Conservation (phyloP, 2,113 vertebrate genomes). For the Rostratula benghalensis region DNA sequence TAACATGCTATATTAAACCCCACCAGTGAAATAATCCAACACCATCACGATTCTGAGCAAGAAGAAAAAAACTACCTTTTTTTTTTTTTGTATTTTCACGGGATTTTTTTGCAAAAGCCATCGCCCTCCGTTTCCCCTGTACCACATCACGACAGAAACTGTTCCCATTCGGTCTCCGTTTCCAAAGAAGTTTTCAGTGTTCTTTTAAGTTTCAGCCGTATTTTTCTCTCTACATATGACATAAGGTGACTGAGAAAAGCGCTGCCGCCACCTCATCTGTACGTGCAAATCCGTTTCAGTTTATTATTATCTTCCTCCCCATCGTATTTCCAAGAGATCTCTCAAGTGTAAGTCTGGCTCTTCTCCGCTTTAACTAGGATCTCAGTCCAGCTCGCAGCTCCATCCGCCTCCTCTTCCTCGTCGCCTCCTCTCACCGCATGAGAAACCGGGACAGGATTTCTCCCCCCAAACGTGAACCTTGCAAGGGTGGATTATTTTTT, state of each 20-base stretch:
- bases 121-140: conserved; percentile 73
- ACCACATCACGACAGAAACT: conserved; percentile 85
- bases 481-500: neutral
- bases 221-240: conserved; percentile 71
- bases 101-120: conserved; percentile 55
- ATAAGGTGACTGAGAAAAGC: conserved; percentile 73
- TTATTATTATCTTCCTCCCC: conserved; percentile 58
- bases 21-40: conserved; percentile 90
- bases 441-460: neutral
- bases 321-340: conserved; percentile 42
- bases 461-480: neutral
- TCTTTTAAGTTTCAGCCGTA: conserved; percentile 78
- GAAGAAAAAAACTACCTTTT: conserved; percentile 76
- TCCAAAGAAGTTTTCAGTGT: conserved; percentile 71
- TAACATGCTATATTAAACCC: conserved; percentile 94
- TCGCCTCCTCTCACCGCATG: neutral
- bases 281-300: conserved; percentile 92
- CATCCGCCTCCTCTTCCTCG: neutral
- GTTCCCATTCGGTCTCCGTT: conserved; percentile 64
- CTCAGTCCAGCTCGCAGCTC: conserved; percentile 50
- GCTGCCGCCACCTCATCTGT: conserved; percentile 58
- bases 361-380: conserved; percentile 48
- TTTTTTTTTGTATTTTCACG: conserved; percentile 55
- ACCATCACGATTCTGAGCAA: conserved; percentile 90
- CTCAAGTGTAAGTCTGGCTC: conserved; percentile 29